Evolutionary conservation across 2,797 vertebrate genomes (phyloP), one percentile per base, ranked within the genome.

Genomic region (Anableps anableps): DNA sequence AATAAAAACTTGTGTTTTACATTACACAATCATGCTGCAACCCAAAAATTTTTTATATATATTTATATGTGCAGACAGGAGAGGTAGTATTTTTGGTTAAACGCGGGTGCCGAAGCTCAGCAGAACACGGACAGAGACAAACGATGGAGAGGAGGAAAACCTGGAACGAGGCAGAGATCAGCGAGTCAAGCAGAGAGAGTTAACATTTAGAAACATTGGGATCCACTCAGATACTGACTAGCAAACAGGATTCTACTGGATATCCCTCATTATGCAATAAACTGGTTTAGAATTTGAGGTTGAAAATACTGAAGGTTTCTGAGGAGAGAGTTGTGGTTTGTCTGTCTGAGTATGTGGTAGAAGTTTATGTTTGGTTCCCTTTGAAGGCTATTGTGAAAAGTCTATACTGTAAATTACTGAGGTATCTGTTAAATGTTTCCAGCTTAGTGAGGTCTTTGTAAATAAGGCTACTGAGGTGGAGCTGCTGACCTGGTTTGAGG

Each of bases 31-130:
- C 80, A 88, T 91, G 92, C 90, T 88, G 85, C 75, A 10, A 88
- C 79, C 78, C 78, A 73, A 82, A 43, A 66, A 55, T 47, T 23
- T 26, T 53, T 51, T 62, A 34, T 76, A 41, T 76, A 50, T 79
- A 66, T 79, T 26, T 83, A 21, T 88, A 47, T 87, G 89, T 90
- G 93, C 87, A 72, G 89, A 92, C 89, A 88, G 93, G 91, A 95
- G 95, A 96, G 95, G 95, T 96, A 96, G 95, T 94, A 94, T 89
- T 93, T 95, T 95, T 91, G 93, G 92, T 94, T 93, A 93, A 94
- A 92, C 73, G 84, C 83, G 80, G n/a, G 88, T 77, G 88, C 88
- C 74, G 50, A 88, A 91, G 91, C 85, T 83, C 62, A 86, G 91
- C 88, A 83, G 84, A 83, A 83, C 77, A 16, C 79, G 72, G 81